phyloP scores from a whole-genome alignment of 2,113 vertebrate genomes.

The Aptenodytes forsteri region DNA sequence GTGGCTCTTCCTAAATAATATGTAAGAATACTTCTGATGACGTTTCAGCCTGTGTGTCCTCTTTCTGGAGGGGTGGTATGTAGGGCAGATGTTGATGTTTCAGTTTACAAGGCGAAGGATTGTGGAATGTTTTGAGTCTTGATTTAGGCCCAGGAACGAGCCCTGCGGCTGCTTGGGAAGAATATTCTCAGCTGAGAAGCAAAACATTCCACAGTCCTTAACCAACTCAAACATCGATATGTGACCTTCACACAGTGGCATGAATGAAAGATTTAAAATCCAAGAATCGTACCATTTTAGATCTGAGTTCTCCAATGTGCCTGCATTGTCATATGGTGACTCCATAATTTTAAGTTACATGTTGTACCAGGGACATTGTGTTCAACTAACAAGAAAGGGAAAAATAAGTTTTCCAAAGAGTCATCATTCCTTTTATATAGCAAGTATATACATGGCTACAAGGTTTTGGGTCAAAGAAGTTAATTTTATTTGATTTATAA shows the following conservation, averaged over 20 bases:
- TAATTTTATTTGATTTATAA: neutral
- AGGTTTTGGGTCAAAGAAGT: neutral
- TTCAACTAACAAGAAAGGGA: neutral
- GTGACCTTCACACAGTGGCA: conserved; percentile 43
- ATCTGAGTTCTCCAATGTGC: neutral
- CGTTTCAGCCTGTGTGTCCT: neutral
- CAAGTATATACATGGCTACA: neutral
- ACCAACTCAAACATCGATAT: conserved; percentile 17
- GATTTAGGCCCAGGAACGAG: conserved; percentile 44
- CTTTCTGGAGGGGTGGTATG: neutral
- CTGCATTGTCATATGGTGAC: neutral
- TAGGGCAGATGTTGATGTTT: neutral
- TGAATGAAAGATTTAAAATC: conserved; percentile 62
- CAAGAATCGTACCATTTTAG: neutral
- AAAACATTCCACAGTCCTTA: conserved; percentile 43
- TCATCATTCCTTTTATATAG: neutral
- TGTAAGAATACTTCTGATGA: neutral
- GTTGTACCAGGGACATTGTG: neutral
- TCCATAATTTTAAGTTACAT: neutral
- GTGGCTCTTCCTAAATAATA: neutral
- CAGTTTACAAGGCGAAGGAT: conserved; percentile 11
- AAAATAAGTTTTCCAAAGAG: neutral
- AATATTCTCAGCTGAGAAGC: conserved; percentile 60
- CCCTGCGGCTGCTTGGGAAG: conserved; percentile 38
- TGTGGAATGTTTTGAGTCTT: conserved; percentile 55